phyloP scores from a whole-genome alignment of 2,797 vertebrate species.

The Harpagifer antarcticus region DNA sequence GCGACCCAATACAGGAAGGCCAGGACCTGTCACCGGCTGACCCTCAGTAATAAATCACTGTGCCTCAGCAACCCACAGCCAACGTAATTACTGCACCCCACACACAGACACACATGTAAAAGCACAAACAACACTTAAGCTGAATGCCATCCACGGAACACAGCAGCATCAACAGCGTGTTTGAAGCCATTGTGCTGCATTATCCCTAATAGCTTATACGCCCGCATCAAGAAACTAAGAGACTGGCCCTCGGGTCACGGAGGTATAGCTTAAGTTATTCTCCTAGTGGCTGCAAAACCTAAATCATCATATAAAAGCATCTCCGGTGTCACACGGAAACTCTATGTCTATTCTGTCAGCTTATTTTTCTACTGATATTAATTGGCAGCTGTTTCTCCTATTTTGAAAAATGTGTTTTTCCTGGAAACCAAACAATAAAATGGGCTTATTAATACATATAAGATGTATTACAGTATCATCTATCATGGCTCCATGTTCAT shows the following conservation, averaged over 20 bases:
- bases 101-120: slow-evolving; percentile 46
- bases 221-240: slow-evolving; percentile 29
- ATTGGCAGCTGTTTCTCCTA: slow-evolving; percentile 1
- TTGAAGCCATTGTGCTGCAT: slow-evolving; percentile 37
- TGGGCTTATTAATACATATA: background rate
- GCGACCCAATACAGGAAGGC: slow-evolving; percentile 72
- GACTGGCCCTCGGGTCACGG: slow-evolving; percentile 26
- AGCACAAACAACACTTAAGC: slow-evolving; percentile 44
- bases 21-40: slow-evolving; percentile 78
- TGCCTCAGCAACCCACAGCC: slow-evolving; percentile 66
- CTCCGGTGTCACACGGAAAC: slow-evolving; percentile 23
- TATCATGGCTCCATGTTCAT: background rate
- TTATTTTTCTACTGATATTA: slow-evolving; percentile 21
- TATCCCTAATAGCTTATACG: slow-evolving; percentile 40
- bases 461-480: background rate
- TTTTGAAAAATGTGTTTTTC: slow-evolving; percentile 1
- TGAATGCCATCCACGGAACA: slow-evolving; percentile 38
- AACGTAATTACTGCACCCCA: slow-evolving; percentile 76
- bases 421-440: slow-evolving; percentile 19
- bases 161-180: slow-evolving; percentile 37
- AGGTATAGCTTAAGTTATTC: slow-evolving; percentile 37
- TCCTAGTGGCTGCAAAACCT: slow-evolving; percentile 24
- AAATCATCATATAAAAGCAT: slow-evolving; percentile 31
- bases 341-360: slow-evolving; percentile 5
- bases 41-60: slow-evolving; percentile 84